A percentile compares a stretch with the other conserved stretches of the same genome.
Conservation (phyloP, 1,140 invertebrate genomes). For the Drosophila kohkoa region DNA sequence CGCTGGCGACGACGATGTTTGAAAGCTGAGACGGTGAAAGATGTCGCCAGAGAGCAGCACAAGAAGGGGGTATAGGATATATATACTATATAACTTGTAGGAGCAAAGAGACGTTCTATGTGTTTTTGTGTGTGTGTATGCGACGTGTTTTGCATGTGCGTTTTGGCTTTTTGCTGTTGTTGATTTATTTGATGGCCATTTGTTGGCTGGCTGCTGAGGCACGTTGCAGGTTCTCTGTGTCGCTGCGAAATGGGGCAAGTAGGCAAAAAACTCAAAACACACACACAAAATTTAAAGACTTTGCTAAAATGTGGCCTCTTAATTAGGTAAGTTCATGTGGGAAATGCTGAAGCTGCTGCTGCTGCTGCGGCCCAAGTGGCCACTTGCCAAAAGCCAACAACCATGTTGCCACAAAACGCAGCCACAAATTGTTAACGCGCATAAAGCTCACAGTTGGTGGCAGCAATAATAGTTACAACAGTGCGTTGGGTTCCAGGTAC, state of each 20-base stretch:
- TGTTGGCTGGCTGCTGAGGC: slow-evolving; percentile 42
- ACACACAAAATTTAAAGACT: slow-evolving; percentile 19
- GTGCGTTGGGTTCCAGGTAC: not conserved
- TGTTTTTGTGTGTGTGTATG: not conserved
- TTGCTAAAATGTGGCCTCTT: slow-evolving; percentile 38
- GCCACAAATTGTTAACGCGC: slow-evolving; percentile 4
- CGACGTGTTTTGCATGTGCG: slow-evolving; percentile 78
- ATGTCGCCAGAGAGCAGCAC: slow-evolving; percentile 32
- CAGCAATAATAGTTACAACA: not conserved
- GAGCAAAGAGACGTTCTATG: not conserved
- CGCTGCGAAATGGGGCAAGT: slow-evolving; percentile 64
- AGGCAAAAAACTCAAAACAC: slow-evolving; percentile 13
- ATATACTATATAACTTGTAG: too few species aligned
- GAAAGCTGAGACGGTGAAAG: slow-evolving; percentile 26
- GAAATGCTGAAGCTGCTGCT: slow-evolving; percentile 24
- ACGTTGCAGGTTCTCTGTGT: slow-evolving; percentile 60
- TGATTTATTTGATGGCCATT: slow-evolving; percentile 79
- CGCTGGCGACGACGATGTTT: slow-evolving; percentile 29
- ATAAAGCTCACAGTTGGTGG: not conserved
- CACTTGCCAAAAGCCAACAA: not conserved
- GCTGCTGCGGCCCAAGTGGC: not conserved
- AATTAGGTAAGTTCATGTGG: slow-evolving; percentile 59
- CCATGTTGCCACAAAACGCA: not conserved
- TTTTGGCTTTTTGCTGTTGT: slow-evolving; percentile 25
- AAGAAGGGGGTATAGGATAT: not conserved